Conservation (phyloP, 2,113 vertebrate genomes). For the Trachemys scripta region DNA sequence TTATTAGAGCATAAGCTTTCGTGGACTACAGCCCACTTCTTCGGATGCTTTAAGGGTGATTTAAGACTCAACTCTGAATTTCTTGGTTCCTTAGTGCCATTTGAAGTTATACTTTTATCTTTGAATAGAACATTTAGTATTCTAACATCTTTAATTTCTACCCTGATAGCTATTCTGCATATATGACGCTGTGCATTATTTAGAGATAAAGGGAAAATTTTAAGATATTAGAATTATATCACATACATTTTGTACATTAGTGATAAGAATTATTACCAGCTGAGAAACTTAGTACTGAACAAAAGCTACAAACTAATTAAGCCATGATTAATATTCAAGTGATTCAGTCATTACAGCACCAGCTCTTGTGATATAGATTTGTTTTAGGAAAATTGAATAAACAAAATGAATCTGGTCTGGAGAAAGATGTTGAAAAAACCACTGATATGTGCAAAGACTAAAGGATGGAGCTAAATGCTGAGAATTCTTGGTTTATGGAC, state of each 20-base stretch:
- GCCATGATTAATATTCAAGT: conserved; percentile 6
- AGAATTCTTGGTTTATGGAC: background rate
- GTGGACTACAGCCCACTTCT: too few species aligned
- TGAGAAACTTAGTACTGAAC: conserved; percentile 31
- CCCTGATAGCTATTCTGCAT: conserved; percentile 33
- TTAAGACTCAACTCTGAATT: background rate
- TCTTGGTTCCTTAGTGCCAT: background rate
- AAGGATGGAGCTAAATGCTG: background rate
- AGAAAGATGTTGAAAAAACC: background rate
- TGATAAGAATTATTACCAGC: conserved; percentile 41
- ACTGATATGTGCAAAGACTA: background rate
- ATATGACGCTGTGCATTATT: background rate
- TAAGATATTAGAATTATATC: conserved; percentile 19
- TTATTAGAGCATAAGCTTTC: too few species aligned
- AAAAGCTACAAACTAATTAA: conserved; percentile 65
- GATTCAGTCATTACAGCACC: background rate
- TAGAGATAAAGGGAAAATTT: background rate
- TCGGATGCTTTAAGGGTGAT: too few species aligned
- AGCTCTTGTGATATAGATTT: background rate
- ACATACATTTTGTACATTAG: conserved; percentile 30
- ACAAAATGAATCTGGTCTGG: background rate
- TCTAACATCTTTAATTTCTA: conserved; percentile 31
- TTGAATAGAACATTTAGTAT: background rate
- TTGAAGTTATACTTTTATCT: background rate
- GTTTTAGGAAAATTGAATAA: background rate